Percentiles rank a stretch among this genome's conserved stretches.
Conservation (phyloP, 2,797 vertebrate species). For the Selene dorsalis region DNA sequence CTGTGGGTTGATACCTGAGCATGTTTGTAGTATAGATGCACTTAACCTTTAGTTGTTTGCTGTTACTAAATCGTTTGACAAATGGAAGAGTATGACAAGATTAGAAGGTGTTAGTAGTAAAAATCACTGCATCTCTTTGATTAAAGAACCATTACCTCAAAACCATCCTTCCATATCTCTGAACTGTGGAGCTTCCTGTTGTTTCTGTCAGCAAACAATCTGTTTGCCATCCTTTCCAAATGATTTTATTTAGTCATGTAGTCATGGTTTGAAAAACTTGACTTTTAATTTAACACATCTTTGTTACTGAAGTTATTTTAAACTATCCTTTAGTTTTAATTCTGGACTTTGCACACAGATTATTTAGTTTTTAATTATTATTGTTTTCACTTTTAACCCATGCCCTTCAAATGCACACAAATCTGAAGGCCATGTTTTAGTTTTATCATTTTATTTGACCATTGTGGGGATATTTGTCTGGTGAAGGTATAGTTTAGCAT, state of each 20-base stretch:
- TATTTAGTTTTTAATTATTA: not conserved
- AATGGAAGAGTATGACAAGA: not conserved
- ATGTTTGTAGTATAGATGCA: slow-evolving; percentile 21
- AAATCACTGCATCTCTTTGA: slow-evolving; percentile 5
- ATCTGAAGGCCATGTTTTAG: slow-evolving; percentile 34
- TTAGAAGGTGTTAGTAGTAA: slow-evolving; percentile 8
- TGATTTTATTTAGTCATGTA: slow-evolving; percentile 2
- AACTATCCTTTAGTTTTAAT: slow-evolving; percentile 36
- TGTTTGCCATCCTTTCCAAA: slow-evolving; percentile 7
- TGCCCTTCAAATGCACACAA: slow-evolving; percentile 45
- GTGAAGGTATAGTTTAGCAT: slow-evolving; percentile 66
- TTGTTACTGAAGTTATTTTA: slow-evolving; percentile 50
- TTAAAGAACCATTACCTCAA: slow-evolving; percentile 42
- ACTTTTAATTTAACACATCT: not conserved
- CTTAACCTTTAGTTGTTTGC: slow-evolving; percentile 34
- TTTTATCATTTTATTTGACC: slow-evolving; percentile 29
- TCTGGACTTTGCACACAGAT: slow-evolving; percentile 39
- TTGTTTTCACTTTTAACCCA: not conserved
- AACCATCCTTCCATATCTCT: slow-evolving; percentile 4
- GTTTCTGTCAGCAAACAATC: not conserved
- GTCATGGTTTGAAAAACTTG: not conserved
- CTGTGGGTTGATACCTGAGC: slow-evolving; percentile 12
- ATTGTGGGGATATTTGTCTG: slow-evolving; percentile 25
- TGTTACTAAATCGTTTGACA: slow-evolving; percentile 10
- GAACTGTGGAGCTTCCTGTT: not conserved